Conservation (phyloP, 2,113 vertebrate species). For the Sylvia atricapilla region DNA sequence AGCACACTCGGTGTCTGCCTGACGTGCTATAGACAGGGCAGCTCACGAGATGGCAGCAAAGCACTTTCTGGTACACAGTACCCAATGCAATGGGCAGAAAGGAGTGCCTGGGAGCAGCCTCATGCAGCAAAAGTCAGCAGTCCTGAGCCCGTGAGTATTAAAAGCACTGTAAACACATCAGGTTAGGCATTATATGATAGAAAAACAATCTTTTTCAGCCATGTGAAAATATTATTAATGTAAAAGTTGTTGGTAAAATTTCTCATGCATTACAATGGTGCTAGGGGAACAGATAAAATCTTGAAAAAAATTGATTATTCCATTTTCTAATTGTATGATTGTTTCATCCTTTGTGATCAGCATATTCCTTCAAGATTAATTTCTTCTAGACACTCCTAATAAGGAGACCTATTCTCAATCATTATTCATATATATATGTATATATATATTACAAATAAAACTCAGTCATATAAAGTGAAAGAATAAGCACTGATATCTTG, state of each 20-base stretch:
- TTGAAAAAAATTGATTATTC: neutral
- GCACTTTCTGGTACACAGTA: neutral
- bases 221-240: neutral
- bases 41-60: conserved; percentile 69
- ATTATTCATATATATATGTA: neutral
- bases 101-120: fast-evolving
- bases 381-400: neutral
- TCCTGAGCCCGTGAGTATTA: neutral
- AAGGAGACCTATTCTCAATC: neutral
- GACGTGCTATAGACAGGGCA: neutral
- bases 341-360: neutral
- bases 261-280: fast-evolving
- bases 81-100: neutral
- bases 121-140: neutral
- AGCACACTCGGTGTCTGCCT: no score
- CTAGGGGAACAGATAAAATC: neutral
- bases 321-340: neutral
- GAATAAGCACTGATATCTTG: neutral
- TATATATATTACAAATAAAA: neutral
- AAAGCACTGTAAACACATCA: neutral
- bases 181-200: neutral
- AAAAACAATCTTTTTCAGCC: neutral
- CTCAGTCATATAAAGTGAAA: neutral
- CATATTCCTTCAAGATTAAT: neutral
- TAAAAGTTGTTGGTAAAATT: neutral